Conservation (phyloP, 1,140 invertebrate genomes). For the Hycleus cichorii region DNA sequence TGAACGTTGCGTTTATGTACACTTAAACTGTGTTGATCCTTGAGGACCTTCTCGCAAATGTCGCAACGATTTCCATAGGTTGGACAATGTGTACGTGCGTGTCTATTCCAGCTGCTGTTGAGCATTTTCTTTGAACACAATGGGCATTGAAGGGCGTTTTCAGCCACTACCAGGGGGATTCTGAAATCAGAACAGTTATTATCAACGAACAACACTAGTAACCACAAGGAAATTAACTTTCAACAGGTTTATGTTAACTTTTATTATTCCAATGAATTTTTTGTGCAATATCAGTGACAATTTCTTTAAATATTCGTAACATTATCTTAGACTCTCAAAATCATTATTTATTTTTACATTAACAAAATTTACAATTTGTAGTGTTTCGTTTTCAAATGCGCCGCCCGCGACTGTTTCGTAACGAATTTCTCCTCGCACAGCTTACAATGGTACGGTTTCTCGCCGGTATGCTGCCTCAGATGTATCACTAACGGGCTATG, state of each 20-base stretch:
- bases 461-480: conserved; percentile 1
- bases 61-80: conserved; percentile 36
- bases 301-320: too few relatives aligned
- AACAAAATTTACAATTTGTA: background rate
- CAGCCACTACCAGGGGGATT: background rate
- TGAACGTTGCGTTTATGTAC: conserved; percentile 38
- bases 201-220: too few relatives aligned
- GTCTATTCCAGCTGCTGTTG: conserved; percentile 30
- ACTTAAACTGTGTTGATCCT: conserved; percentile 40
- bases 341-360: too few relatives aligned
- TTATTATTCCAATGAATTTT: too few relatives aligned
- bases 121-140: conserved; percentile 32
- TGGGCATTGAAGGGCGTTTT: conserved; percentile 11
- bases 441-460: conserved; percentile 1
- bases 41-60: conserved; percentile 40
- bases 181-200: too few relatives aligned
- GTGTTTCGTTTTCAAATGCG: background rate
- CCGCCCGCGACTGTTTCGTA: background rate
- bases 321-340: too few relatives aligned
- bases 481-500: background rate
- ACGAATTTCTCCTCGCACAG: conserved; percentile 13
- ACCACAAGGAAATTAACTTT: too few relatives aligned
- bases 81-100: conserved; percentile 32
- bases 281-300: too few relatives aligned
- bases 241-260: too few relatives aligned